Percentiles rank a stretch among this genome's conserved stretches.
phyloP scores from a whole-genome alignment of 2,113 vertebrate genomes.

The Telmatochromis sp. region DNA sequence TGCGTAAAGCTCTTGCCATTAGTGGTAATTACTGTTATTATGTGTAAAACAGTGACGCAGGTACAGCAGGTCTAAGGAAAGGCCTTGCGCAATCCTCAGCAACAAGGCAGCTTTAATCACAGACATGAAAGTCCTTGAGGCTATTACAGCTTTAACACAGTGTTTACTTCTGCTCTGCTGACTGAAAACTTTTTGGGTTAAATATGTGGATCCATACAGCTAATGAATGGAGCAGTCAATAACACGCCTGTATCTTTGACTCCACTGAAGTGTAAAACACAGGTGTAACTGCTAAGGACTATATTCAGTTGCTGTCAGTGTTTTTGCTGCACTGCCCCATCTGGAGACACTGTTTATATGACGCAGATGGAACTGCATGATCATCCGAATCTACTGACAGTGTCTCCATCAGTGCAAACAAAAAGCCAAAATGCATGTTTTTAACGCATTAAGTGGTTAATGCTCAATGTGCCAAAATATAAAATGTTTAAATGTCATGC shows the following conservation, averaged over 20 bases:
- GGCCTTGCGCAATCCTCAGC: not conserved
- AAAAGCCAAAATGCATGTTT: not conserved
- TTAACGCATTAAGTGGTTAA: not conserved
- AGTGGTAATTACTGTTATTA: slow-evolving; percentile 32
- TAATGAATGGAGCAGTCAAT: not conserved
- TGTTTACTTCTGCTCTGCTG: not conserved
- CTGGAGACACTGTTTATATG: not conserved
- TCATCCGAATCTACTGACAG: not conserved
- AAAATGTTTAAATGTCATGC: not conserved
- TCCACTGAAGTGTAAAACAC: not conserved
- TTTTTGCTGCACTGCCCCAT: not conserved
- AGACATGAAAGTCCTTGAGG: not conserved
- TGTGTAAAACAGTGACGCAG: slow-evolving; percentile 10
- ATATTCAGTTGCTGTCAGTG: not conserved
- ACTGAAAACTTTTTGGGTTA: not conserved
- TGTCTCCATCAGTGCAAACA: not conserved
- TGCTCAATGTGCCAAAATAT: not conserved
- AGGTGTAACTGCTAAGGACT: not conserved
- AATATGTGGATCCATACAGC: not conserved
- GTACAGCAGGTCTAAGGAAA: not conserved
- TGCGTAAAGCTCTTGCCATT: not conserved
- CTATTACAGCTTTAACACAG: not conserved
- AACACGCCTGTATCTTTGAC: not conserved
- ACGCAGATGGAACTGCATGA: too few relatives aligned
- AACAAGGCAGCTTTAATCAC: slow-evolving; percentile 8